Evolutionary conservation across 2,888 invertebrate species (phyloP), one percentile per base, ranked within the genome.

Genomic region (Troides oblongomaculatus): DNA sequence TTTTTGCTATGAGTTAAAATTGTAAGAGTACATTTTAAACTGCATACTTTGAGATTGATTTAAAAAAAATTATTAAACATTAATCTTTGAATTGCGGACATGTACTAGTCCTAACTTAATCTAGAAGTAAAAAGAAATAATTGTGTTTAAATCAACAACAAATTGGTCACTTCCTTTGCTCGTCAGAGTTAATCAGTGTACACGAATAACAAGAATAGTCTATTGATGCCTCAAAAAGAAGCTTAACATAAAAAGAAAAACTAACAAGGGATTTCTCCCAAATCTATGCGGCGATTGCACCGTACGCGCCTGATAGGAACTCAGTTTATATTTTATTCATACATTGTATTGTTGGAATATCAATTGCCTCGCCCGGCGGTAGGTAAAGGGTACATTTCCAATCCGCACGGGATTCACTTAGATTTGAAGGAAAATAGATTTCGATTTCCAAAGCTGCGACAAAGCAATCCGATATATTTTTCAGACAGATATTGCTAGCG

Each of bases 361-460:
- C 92, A 92, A 92, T 92, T 92, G 92, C 87, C 90, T 89, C 90
- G 87, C 92, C 90, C 90, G 91, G 84, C 90, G 90, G 92, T 92
- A 92, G 92, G 92, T 91, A 92, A 92, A 92, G 92, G 92, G 92
- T 92, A 92, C 90, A 89, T 89, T 92, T 91, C 90, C 92, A 92
- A 92, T 92, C 92, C 92, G 89, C 92, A 88, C 90, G 92, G 92
- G 92, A 92, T 92, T 92, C 92, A 91, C 92, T 92, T 92, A 92
- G 92, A 92, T 92, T 92, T 92, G 92, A 92, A 92, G 92, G 92
- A 92, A 92, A 92, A 92, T 92, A 92, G 92, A 92, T 92, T 92
- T 92, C 91, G 92, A 92, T 92, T 92, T 91, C 87, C 87, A 91
- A 91, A 91, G 92, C 92, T 91, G 90, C 92, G 92, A 92, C 92